Conservation (phyloP, 1,140 invertebrate species). For the Pararge aegeria region DNA sequence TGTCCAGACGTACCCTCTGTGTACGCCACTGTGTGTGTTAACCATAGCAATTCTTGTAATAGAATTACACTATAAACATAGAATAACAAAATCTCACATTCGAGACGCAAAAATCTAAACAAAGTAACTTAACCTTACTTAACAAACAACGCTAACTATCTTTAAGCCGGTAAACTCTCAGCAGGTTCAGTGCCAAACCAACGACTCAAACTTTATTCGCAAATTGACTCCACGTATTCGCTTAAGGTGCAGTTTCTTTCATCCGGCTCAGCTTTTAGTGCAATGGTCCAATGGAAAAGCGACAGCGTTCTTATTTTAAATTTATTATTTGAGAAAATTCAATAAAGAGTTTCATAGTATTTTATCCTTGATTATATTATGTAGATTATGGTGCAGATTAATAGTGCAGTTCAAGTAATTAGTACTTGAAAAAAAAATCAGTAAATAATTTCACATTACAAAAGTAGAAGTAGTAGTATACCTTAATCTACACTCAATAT, state of each 20-base stretch:
- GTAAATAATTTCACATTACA: too few relatives aligned
- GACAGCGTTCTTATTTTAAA: constrained; percentile 20
- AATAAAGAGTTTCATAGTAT: too few relatives aligned
- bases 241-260: constrained; percentile 76
- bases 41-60: too few relatives aligned
- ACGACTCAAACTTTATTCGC: constrained; percentile 67
- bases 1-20: too few relatives aligned
- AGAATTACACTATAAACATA: too few relatives aligned
- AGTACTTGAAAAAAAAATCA: too few relatives aligned
- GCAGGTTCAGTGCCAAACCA: constrained; percentile 55
- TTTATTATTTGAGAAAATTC: not conserved
- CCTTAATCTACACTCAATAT: too few relatives aligned
- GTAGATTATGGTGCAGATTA: too few relatives aligned
- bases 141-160: constrained; percentile 51
- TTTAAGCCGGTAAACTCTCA: constrained; percentile 57
- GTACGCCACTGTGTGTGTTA: too few relatives aligned
- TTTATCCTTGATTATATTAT: too few relatives aligned
- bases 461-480: too few relatives aligned
- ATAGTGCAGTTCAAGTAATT: too few relatives aligned
- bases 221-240: constrained; percentile 77
- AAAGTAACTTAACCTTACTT: constrained; percentile 36
- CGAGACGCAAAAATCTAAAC: constrained; percentile 37
- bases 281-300: constrained; percentile 35
- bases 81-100: constrained; percentile 16
- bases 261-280: constrained; percentile 50